Evolutionary conservation across 2,888 invertebrate genomes (phyloP).

Genomic region (Andrena flavipes): DNA sequence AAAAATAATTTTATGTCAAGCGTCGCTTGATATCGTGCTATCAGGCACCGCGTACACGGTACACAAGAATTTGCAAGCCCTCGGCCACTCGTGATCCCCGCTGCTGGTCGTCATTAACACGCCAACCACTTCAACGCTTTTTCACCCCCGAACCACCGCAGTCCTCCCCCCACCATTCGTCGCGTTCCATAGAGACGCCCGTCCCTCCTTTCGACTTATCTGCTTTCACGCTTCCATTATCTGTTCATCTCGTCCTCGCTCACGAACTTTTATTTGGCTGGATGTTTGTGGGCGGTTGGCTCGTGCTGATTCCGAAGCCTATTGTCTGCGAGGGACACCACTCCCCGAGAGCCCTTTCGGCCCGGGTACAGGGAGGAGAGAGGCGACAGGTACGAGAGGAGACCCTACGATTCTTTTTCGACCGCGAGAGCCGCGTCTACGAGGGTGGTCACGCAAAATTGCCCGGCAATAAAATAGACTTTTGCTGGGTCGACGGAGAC

Average conservation of each 20-base stretch:
- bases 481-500: slow-evolving; percentile 10
- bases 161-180: background rate
- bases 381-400: slow-evolving; percentile 43
- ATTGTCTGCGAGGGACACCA: slow-evolving; percentile 51
- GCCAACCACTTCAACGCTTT: slow-evolving; percentile 33
- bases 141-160: background rate
- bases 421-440: slow-evolving; percentile 21
- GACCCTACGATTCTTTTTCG: slow-evolving; percentile 40
- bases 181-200: background rate
- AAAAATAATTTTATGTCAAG: slow-evolving; percentile 35
- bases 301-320: slow-evolving; percentile 56
- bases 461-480: slow-evolving; percentile 58
- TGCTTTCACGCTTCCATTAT: slow-evolving; percentile 47
- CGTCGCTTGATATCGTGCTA: no score
- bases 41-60: background rate
- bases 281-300: slow-evolving; percentile 50
- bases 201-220: slow-evolving; percentile 44
- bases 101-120: slow-evolving; percentile 50
- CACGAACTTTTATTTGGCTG: slow-evolving; percentile 39
- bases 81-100: slow-evolving; percentile 27
- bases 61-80: slow-evolving; percentile 18
- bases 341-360: slow-evolving; percentile 25
- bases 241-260: slow-evolving; percentile 41
- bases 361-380: slow-evolving; percentile 43
- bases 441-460: slow-evolving; percentile 64